A percentile compares a stretch with the other conserved stretches of the same genome.
These are phyloP conservation scores for Corticium candelabrum DNA, from an alignment of 37 sponge, comb jelly and placozoan genomes.

Conservation along the genomic window DNA sequence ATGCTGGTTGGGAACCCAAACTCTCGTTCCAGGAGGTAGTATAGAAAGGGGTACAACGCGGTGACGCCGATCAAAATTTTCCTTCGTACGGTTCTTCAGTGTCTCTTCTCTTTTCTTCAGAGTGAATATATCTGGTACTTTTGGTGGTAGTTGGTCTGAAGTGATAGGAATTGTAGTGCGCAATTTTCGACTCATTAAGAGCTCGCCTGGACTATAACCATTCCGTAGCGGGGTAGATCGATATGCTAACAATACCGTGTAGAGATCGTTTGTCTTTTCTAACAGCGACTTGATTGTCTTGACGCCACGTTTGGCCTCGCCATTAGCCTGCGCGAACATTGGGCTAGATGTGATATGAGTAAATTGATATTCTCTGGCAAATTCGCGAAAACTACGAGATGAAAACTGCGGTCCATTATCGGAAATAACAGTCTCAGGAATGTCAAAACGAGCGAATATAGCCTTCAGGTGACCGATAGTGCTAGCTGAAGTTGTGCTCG, in stretches of 20 bases:
- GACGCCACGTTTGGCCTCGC: slow-evolving; percentile 55
- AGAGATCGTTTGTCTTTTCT: slow-evolving; percentile 32
- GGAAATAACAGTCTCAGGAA: slow-evolving; percentile 26
- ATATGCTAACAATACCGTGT: slow-evolving; percentile 30
- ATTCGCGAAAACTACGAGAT: slow-evolving; percentile 12
- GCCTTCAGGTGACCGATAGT: slow-evolving; percentile 19
- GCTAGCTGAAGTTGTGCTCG: not conserved
- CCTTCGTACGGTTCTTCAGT: slow-evolving; percentile 12
- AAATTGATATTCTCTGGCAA: slow-evolving; percentile 26
- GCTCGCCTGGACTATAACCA: slow-evolving; percentile 31
- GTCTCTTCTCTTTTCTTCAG: slow-evolving; percentile 10
- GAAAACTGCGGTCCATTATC: slow-evolving; percentile 64
- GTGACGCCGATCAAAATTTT: slow-evolving; percentile 9
- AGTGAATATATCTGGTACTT: not conserved
- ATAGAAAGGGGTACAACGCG: slow-evolving; percentile 9
- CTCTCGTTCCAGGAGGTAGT: slow-evolving; percentile 7
- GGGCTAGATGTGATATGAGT: slow-evolving; percentile 44
- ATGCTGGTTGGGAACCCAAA: too few relatives aligned
- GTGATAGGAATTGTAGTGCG: slow-evolving; percentile 26
- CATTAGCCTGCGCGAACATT: slow-evolving; percentile 39
- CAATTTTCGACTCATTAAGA: slow-evolving; percentile 26
- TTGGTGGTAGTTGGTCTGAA: slow-evolving; percentile 10
- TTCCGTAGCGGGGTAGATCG: slow-evolving; percentile 28
- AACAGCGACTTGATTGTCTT: slow-evolving; percentile 31
- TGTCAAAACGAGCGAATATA: slow-evolving; percentile 49